Evolutionary conservation across 2,888 invertebrate genomes (phyloP).

Genomic region (Smittia aterrima): DNA sequence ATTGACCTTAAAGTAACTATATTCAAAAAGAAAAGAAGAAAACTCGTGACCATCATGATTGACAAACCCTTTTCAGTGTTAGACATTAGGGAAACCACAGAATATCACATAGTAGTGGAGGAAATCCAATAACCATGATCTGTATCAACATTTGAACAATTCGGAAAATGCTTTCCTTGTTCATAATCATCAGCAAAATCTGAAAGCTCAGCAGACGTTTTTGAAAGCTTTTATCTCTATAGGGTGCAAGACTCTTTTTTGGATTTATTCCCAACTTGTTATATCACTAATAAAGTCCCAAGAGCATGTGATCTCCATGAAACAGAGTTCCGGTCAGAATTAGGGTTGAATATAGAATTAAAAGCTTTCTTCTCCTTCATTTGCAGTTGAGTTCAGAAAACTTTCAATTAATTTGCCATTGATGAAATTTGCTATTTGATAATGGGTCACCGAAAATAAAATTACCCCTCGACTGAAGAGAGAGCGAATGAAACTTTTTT

Average conservation of each 20-base stretch:
- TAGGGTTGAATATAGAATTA: neutral
- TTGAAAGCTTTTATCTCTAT: neutral
- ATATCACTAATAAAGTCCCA: too few species aligned
- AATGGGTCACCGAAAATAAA: neutral
- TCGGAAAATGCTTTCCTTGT: neutral
- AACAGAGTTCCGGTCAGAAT: neutral
- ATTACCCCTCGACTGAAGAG: neutral
- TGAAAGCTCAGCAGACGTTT: neutral
- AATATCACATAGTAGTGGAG: too few species aligned
- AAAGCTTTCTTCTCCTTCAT: neutral
- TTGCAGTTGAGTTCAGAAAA: neutral
- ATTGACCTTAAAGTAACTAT: too few species aligned
- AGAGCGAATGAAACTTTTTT: conserved; percentile 5
- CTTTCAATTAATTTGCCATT: conserved; percentile 24
- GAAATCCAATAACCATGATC: conserved; percentile 24
- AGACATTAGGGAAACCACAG: conserved; percentile 5
- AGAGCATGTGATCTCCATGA: too few species aligned
- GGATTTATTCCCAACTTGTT: too few species aligned
- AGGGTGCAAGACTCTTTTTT: too few species aligned
- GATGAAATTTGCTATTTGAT: conserved; percentile 2
- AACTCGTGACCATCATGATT: too few species aligned
- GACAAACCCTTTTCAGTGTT: neutral
- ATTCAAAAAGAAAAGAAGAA: too few species aligned
- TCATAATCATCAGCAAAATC: neutral
- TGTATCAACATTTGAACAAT: conserved; percentile 26